Base-by-base conservation (phyloP, 53 echinoderm and acorn worm genomes). In the Paracentrotus lividus region DNA sequence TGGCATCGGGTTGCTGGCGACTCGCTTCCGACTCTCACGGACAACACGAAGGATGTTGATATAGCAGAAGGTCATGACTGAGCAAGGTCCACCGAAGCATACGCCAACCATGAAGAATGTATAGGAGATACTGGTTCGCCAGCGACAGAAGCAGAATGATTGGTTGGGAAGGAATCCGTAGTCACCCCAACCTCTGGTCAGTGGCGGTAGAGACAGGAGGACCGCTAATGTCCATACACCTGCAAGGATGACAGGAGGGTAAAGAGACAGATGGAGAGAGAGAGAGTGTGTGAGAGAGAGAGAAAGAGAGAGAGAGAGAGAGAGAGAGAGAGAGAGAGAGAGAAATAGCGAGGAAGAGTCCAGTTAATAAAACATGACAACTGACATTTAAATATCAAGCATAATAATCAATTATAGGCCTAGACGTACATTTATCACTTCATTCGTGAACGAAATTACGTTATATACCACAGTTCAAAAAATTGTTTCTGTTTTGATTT, bases 81-180 rank as follows among this genome's bases (percentile, higher is more conserved):
- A 99, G 49, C 99, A 99, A 4, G 99, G 99, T 24, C 99, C 97
- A 36, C 99, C 99, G 84, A 99, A 99, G 81, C 99, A 99, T 29
- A 97, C 94, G 24, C 95, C 94, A 15, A 99, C 97, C 99, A 99
- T 99, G 85, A 99, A 99, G 87, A 96, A 99, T n/a, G 99, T 97
- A 94, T 99, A 99, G 86, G 94, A 88, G 86, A 96, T 86, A 87
- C 94, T 94, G 0, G 76, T 42, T 24, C 93, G 90, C 99, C 99
- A 99, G 32, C 93, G 12, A 45, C 97, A 97, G 94, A 99, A 99
- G 64, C 99, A 99, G 94, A 99, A 99, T 3, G 99, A 99, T 76
- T 99, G 99, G 12, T 95, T 95, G 0, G 94, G 94, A 29, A 99
- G 97, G 53, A 90, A 99, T 91, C 94, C 99, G 49, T 99, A 99